Evolutionary conservation across 2,888 invertebrate species (phyloP), one percentile per base, ranked within the genome.

Genomic region (Galeruca laticollis): DNA sequence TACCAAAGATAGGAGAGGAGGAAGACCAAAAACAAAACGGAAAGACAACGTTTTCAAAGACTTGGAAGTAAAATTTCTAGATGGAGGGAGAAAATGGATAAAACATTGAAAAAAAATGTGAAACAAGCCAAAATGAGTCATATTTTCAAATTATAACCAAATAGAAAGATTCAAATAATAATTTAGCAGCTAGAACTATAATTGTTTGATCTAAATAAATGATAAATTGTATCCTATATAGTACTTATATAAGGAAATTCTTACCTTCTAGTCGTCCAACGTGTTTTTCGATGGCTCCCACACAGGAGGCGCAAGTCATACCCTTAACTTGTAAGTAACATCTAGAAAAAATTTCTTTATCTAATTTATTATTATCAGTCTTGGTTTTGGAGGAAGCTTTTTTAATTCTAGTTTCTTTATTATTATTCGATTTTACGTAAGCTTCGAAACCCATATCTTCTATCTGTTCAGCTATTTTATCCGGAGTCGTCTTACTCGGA

Each of bases 231-330:
- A n/a, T n/a, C n/a, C n/a, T n/a, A n/a, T n/a, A n/a, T n/a, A n/a
- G n/a, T n/a, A n/a, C n/a, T n/a, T n/a, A n/a, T n/a, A n/a, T n/a
- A n/a, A n/a, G n/a, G n/a, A n/a, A 51, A 6, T 49, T 78, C 83
- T 82, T 78, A 91, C 93, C 96, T 76, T 91, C 89, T 10, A 96
- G 84, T 83, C 93, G 95, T 70, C 90, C 88, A 78, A 97, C 93
- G 80, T 95, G 95, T 81, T 96, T 96, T 86, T 99, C 98, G 59
- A 99, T 99, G 15, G 96, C 94, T 13, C 95, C 92, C 0, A 99
- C 98, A 84, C 98, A 99, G 0, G 97, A 95, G 1, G 96, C 95
- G 82, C 97, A 98, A 0, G 97, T 98, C 97, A 99, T 98, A 13
- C 97, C 97, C 74, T 92, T 89, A 60, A 96, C 91, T 78, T 94